Conservation (phyloP, 2,797 vertebrate genomes). For the Tapirus indicus region DNA sequence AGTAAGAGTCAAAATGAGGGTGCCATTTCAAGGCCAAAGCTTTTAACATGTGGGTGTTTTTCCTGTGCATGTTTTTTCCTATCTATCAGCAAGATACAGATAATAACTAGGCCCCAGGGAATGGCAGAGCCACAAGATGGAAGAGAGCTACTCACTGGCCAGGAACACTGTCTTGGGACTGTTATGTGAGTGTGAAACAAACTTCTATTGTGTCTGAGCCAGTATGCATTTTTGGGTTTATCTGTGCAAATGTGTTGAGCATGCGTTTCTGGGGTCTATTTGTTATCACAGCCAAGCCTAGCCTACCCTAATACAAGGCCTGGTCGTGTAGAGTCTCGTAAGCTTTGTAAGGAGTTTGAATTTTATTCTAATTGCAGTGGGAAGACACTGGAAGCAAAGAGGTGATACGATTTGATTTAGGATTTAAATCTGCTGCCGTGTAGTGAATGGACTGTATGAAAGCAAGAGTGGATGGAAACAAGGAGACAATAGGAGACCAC, state of each 20-base stretch:
- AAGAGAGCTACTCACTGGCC: background rate
- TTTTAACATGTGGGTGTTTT: background rate
- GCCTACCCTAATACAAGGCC: background rate
- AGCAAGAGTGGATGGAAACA: background rate
- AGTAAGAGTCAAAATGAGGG: background rate
- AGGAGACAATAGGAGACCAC: background rate
- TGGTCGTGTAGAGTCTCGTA: background rate
- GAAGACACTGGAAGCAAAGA: background rate
- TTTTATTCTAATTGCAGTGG: background rate
- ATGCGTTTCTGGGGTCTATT: background rate
- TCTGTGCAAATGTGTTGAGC: background rate
- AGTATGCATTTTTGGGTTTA: background rate
- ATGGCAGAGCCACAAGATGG: background rate
- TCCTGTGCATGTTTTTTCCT: background rate
- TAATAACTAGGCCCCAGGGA: background rate
- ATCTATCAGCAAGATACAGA: background rate
- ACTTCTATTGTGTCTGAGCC: background rate
- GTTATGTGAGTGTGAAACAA: background rate
- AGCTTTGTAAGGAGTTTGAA: background rate
- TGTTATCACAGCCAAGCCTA: background rate
- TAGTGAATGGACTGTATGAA: background rate
- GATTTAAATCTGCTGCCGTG: background rate
- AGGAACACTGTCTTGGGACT: background rate
- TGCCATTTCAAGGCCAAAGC: background rate
- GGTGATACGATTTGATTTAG: background rate